Conservation (phyloP, 2,888 invertebrate species). For the Plagodis pulveraria region DNA sequence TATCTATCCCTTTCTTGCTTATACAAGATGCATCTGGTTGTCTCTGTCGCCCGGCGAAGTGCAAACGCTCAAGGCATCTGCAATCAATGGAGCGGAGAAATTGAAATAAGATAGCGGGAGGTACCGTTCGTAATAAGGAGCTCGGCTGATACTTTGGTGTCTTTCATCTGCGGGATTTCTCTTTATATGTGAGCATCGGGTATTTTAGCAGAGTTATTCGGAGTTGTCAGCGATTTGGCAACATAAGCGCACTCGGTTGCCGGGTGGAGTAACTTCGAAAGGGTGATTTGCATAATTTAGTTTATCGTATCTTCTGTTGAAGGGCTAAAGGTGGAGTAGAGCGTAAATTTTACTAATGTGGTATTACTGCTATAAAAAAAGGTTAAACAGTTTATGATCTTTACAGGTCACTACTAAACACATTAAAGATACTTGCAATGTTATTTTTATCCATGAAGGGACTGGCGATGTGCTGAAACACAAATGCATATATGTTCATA, state of each 20-base stretch:
- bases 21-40: constrained; percentile 39
- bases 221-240: constrained; percentile 33
- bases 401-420: too few relatives aligned
- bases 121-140: constrained; percentile 71
- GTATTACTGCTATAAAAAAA: too few relatives aligned
- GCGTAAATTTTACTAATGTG: too few relatives aligned
- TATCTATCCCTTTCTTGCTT: constrained; percentile 55
- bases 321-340: too few relatives aligned
- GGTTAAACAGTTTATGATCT: too few relatives aligned
- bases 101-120: constrained; percentile 82
- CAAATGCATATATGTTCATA: too few relatives aligned
- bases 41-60: constrained; percentile 60
- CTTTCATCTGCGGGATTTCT: constrained; percentile 50
- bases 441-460: too few relatives aligned
- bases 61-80: constrained; percentile 78
- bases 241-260: constrained; percentile 24
- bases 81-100: constrained; percentile 84
- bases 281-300: not conserved
- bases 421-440: too few relatives aligned
- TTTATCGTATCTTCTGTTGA: not conserved
- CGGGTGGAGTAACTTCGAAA: not conserved
- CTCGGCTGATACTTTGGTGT: constrained; percentile 47
- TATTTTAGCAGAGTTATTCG: constrained; percentile 40
- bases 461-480: too few relatives aligned
- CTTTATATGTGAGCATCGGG: constrained; percentile 61